A percentile compares a stretch with the other conserved stretches of the same genome.
These are phyloP conservation scores for Tineola bisselliella DNA, from an alignment of 2,888 invertebrate species.

Conservation along the genomic window DNA sequence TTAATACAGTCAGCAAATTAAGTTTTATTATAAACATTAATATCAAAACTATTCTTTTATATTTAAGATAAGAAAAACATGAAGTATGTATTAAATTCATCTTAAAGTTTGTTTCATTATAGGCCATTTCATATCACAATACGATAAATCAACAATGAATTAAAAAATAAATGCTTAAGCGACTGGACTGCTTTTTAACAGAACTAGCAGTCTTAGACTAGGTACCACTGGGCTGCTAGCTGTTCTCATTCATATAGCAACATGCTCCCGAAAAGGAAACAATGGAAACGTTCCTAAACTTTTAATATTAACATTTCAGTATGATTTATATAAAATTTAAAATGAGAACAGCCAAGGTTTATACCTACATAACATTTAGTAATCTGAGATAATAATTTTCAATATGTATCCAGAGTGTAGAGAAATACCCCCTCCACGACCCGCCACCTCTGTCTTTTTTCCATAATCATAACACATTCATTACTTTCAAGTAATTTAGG, in stretches of 20 bases:
- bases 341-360: neutral
- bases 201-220: slow-evolving; percentile 48
- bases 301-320: too few relatives aligned
- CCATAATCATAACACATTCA: too few relatives aligned
- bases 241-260: neutral
- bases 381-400: neutral
- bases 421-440: too few relatives aligned
- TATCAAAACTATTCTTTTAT: neutral
- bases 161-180: slow-evolving; percentile 63
- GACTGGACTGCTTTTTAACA: slow-evolving; percentile 40
- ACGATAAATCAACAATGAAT: slow-evolving; percentile 32
- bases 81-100: too few relatives aligned
- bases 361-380: neutral
- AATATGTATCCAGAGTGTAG: too few relatives aligned
- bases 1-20: neutral
- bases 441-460: too few relatives aligned
- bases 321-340: too few relatives aligned
- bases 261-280: too few relatives aligned
- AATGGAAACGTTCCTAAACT: too few relatives aligned
- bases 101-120: neutral
- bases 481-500: too few relatives aligned
- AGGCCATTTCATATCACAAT: slow-evolving; percentile 35
- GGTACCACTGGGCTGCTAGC: slow-evolving; percentile 44
- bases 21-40: neutral
- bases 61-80: neutral